phyloP scores from a whole-genome alignment of 2,797 vertebrate species.

The Manis crassicaudata region DNA sequence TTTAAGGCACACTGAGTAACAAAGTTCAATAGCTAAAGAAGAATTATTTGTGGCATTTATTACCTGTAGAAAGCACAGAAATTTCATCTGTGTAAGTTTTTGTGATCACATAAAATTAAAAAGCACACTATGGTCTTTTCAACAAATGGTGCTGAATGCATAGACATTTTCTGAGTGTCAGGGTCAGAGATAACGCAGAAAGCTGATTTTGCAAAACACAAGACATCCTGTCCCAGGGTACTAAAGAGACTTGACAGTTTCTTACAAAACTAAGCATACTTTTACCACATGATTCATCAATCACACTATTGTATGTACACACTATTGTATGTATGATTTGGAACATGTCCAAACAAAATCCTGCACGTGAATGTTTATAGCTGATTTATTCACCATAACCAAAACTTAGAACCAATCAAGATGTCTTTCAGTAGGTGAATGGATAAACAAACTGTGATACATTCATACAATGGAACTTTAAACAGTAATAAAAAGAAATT shows the following conservation, averaged over 20 bases:
- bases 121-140: background rate
- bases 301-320: background rate
- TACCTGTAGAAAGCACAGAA: background rate
- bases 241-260: background rate
- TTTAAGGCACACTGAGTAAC: background rate
- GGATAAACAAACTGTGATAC: background rate
- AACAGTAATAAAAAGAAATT: background rate
- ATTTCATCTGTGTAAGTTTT: background rate
- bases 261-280: background rate
- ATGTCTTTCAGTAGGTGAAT: background rate
- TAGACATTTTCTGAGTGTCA: background rate
- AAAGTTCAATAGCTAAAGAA: background rate
- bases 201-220: too few relatives aligned
- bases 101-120: background rate
- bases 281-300: background rate
- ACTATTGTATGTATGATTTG: background rate
- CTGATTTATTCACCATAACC: background rate
- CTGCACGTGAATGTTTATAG: background rate
- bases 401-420: background rate
- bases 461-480: background rate
- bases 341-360: background rate
- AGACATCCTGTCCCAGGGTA: too few relatives aligned
- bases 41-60: background rate
- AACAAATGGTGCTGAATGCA: background rate
- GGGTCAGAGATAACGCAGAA: too few relatives aligned